Evolutionary conservation across 1,140 invertebrate genomes (phyloP), one percentile per base, ranked within the genome.

Genomic region (Magallana angulata): DNA sequence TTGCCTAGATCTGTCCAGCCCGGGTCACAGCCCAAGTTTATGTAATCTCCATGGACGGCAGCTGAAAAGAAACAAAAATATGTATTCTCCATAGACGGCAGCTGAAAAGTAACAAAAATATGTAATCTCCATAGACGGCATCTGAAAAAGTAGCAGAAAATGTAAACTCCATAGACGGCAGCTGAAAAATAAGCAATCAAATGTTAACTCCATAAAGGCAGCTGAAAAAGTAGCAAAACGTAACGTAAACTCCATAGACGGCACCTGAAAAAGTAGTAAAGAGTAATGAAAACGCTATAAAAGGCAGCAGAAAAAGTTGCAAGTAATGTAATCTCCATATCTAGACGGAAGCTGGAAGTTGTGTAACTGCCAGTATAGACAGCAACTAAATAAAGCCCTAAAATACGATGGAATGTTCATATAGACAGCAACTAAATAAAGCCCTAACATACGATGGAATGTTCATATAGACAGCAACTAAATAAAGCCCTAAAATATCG

Each of bases 1-100:
- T 82, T 82, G 16, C 56, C 68, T 59, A 36, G 30, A 57, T 71
- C 64, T 14, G 24, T 76, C 85, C 85, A 86, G 11, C 85, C 85
- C 4, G 85, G 85, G 57, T 86, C 71, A 86, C 85, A 86, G 0
- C 85, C 85, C n/a, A 86, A 57, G 24, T 86, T 82, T 36, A 76
- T 76, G 36, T 36, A 76, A 36, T 76, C 68, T 7, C 68, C 24
- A 76, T 30, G 9, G 12, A 30, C 24, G 36, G 68, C 24, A 30
- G 24, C 68, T 71, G 24, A 71, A 30, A 64, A 24, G 18, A 24
- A 24, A 24, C 18, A 24, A 24, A 24, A 24, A 24, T 24, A 24
- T 64, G 60, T 36, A 36, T 3, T 36, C 36, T 36, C 36, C 4
- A 36, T 36, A 36, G 1, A 36, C 36, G 4, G 36, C 36, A 36